Percentiles rank a stretch among this genome's conserved stretches.
These are phyloP conservation scores for Tillus elongatus DNA, from an alignment of 2,888 invertebrate genomes.

Conservation along the genomic window DNA sequence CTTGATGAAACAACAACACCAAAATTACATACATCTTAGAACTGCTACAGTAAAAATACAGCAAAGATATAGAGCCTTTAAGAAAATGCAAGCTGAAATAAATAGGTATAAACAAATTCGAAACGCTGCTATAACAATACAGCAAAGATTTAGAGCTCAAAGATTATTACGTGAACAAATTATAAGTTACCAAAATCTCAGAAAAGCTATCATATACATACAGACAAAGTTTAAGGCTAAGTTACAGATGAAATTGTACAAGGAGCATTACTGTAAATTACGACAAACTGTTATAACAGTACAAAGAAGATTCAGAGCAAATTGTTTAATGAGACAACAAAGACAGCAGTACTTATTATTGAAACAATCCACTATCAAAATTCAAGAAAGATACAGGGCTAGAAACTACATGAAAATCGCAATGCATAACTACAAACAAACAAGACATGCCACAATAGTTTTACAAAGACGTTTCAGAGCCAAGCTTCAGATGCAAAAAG, in stretches of 20 bases:
- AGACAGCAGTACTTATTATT: slow-evolving; percentile 22
- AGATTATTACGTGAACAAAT: not conserved
- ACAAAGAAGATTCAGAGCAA: slow-evolving; percentile 43
- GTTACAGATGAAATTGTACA: slow-evolving; percentile 6
- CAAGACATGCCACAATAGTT: slow-evolving; percentile 37
- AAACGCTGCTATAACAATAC: slow-evolving; percentile 35
- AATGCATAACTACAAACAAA: slow-evolving; percentile 36
- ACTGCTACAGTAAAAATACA: slow-evolving; percentile 35
- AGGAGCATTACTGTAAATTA: slow-evolving; percentile 16
- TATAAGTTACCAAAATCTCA: slow-evolving; percentile 25
- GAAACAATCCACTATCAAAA: slow-evolving; percentile 36
- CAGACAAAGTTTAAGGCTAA: slow-evolving; percentile 21
- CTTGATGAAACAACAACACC: slow-evolving; percentile 29
- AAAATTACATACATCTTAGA: slow-evolving; percentile 14
- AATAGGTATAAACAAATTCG: slow-evolving; percentile 17
- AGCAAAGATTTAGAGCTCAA: slow-evolving; percentile 31
- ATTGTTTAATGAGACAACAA: slow-evolving; percentile 16
- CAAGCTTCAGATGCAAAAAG: slow-evolving; percentile 32
- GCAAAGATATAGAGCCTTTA: slow-evolving; percentile 32
- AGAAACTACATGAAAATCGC: slow-evolving; percentile 37
- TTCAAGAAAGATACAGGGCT: slow-evolving; percentile 49
- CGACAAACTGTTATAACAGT: slow-evolving; percentile 7
- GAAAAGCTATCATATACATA: slow-evolving; percentile 19
- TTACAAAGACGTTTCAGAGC: slow-evolving; percentile 45
- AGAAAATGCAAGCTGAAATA: slow-evolving; percentile 27